Evolutionary conservation across 35 echinoderm and acorn worm genomes (phyloP).

Genomic region (Heliocidaris tuberculata): DNA sequence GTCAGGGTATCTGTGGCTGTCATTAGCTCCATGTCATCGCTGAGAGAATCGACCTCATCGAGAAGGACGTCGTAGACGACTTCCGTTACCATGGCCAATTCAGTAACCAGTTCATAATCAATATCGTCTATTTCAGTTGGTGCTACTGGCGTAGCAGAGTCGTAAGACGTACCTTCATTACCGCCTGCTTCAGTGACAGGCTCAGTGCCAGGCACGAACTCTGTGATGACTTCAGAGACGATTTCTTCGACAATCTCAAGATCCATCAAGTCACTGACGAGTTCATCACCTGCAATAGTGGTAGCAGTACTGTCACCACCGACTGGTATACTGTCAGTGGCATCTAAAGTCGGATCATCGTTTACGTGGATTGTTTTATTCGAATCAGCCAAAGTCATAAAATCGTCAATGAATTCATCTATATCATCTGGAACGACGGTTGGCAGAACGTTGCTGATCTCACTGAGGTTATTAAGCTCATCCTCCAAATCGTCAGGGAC

Average conservation of each 20-base stretch:
- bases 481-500: neutral
- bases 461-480: neutral
- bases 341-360: too few relatives aligned
- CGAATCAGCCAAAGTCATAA: neutral
- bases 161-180: neutral
- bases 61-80: conserved; percentile 19
- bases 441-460: neutral
- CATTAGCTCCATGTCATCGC: neutral
- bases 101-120: conserved; percentile 25
- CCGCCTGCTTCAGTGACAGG: neutral
- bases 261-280: conserved; percentile 32
- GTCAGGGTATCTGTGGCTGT: neutral
- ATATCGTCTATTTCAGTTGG: neutral
- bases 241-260: conserved; percentile 6
- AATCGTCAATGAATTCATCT: neutral
- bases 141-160: neutral
- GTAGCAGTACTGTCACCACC: neutral
- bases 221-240: conserved; percentile 7
- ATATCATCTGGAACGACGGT: neutral
- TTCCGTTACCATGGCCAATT: conserved; percentile 27
- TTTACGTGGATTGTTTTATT: neutral
- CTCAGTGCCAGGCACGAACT: neutral
- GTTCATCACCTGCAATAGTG: conserved; percentile 19
- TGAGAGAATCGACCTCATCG: neutral
- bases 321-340: neutral